These are phyloP conservation scores for Melipona bicolor DNA, from an alignment of 2,888 invertebrate species.

Conservation along the genomic window DNA sequence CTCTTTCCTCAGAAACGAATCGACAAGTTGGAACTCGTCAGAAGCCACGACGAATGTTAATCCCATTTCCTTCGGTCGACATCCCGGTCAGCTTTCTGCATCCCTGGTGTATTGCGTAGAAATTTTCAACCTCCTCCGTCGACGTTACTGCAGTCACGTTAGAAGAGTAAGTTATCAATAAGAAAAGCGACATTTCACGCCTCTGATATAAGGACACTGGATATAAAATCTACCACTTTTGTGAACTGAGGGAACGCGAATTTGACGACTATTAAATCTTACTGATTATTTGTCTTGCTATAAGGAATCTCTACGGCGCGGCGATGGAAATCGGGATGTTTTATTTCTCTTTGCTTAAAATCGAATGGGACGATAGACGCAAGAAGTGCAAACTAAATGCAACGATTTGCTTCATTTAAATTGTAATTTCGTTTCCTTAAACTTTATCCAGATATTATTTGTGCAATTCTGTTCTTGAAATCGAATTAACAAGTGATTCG, in stretches of 20 bases:
- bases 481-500: constrained; percentile 18
- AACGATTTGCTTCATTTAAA: not conserved
- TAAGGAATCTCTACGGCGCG: too few species aligned
- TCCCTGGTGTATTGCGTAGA: constrained; percentile 10
- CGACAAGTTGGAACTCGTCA: constrained; percentile 48
- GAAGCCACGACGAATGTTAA: constrained; percentile 59
- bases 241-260: constrained; percentile 19
- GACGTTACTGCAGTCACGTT: constrained; percentile 58
- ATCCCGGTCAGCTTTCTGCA: not conserved
- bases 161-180: constrained; percentile 32
- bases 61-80: constrained; percentile 34
- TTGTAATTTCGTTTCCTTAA: not conserved
- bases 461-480: not conserved
- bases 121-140: constrained; percentile 20
- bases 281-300: not conserved
- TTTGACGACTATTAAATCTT: constrained; percentile 46
- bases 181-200: constrained; percentile 40
- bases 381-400: not conserved
- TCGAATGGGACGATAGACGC: not conserved
- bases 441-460: not conserved
- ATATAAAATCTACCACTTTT: constrained; percentile 27
- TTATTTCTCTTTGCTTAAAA: not conserved
- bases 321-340: not conserved
- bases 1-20: constrained; percentile 42
- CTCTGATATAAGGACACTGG: not conserved